Base-by-base conservation (phyloP, 2,888 invertebrate species). In the Dolomedes plantarius region DNA sequence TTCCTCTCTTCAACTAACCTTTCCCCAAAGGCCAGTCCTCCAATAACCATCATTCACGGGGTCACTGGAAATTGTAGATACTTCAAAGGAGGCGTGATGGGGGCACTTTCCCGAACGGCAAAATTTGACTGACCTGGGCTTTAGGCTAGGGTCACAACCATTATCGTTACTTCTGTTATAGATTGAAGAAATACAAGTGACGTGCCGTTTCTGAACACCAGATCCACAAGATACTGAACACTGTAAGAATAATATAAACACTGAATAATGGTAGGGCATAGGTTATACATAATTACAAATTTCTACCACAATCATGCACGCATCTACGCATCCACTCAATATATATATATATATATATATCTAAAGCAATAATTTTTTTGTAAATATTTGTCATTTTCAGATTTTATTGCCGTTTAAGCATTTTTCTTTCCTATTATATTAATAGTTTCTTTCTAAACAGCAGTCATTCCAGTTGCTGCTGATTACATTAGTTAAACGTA, bases 11-110 rank as follows among this genome's bases (percentile, higher is more conserved):
- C 31, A 29, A 69, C 73, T 78, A 23, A 93, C 93, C 89, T 91
- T 90, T 86, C 92, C 91, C 93, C 93, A 93, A 0, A 91, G 90
- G 36, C 92, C 92, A 28, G 90, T 90, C 88, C 91, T 90, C 92
- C 92, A 92, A 69, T 91, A 79, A 36, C 64, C 72, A n/a, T 11
- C 46, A n/a, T 16, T 31, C 31, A 78, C 75, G 6, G 71, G 72
- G 27, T 67, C 77, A 36, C 82, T 87, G 13, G 80, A 32, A n/a
- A 81, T 29, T 16, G 32, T 13, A 7, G 28, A 16, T n/a, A 16
- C 23, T 2, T 5, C 6, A 16, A 16, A 2, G 16, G 41, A 13
- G 2, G 27, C 19, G 7, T 19, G 11, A n/a, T 31, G 13, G 5
- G 64, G 11, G 1, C 31, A 28, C 16, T 62, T 27, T 19, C 64